phyloP scores from a whole-genome alignment of 1,140 invertebrate genomes.

The Bombus polaris region DNA sequence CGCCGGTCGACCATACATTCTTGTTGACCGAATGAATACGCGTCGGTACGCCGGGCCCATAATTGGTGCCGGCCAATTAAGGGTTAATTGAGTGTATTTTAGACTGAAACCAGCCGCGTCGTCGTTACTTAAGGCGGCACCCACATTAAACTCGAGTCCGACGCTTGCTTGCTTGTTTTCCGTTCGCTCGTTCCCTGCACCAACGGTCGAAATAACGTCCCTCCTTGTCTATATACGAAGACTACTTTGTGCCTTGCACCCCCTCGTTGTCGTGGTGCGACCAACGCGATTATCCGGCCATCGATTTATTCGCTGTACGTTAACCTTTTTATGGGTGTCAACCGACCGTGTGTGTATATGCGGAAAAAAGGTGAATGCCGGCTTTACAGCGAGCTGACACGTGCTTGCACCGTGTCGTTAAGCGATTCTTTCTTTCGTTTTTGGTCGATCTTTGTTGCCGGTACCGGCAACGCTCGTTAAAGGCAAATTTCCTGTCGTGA shows the following conservation, averaged over 20 bases:
- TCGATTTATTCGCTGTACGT: constrained; percentile 37
- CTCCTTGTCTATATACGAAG: background rate
- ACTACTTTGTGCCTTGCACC: background rate
- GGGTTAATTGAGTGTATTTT: constrained; percentile 70
- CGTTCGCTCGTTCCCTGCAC: background rate
- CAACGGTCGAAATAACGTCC: constrained; percentile 21
- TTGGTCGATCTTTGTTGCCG: background rate
- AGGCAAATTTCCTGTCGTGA: background rate
- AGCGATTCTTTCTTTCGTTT: background rate
- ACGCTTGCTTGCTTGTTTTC: background rate
- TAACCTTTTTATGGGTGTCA: constrained; percentile 25
- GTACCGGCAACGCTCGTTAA: background rate
- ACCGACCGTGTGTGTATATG: background rate
- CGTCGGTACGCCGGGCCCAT: constrained; percentile 60
- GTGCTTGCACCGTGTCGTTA: constrained; percentile 18
- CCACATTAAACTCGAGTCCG: constrained; percentile 48
- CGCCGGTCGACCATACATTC: constrained; percentile 61
- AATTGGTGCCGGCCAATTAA: constrained; percentile 70
- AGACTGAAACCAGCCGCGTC: constrained; percentile 65
- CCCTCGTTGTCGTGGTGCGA: background rate
- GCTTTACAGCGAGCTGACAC: constrained; percentile 16
- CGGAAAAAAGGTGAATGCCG: constrained; percentile 6
- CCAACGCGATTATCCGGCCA: constrained; percentile 17
- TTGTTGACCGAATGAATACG: constrained; percentile 70
- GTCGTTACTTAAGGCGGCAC: constrained; percentile 61